Evolutionary conservation across 2,113 vertebrate genomes (phyloP), one percentile per base, ranked within the genome.

Genomic region (Percina caprodes): DNA sequence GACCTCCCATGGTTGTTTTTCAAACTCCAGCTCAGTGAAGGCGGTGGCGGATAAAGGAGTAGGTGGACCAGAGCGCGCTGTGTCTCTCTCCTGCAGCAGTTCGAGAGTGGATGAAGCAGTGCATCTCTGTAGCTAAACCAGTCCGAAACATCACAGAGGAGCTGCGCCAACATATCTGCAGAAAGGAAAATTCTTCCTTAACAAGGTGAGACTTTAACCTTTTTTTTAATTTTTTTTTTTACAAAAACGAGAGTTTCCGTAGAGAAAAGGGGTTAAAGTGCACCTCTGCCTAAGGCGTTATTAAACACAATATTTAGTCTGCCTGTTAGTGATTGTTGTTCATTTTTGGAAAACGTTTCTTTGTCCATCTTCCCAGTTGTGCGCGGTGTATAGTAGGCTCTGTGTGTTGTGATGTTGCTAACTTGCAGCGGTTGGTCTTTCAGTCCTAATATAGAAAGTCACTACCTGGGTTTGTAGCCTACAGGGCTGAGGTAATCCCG

Each of bases 401-500:
- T 49, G 19, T 70, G 39, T 84, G 80, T 89, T 82, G 51, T 81
- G 76, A 51, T 70, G 51, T 7, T 71, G 73, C 60, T 3, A 7
- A 11, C 39, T 48, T 58, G 71, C 52, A 58, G 55, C 59, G 74
- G 42, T 77, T 65, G 74, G 45, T 76, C 35, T 26, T 23, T 74
- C 61, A 24, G 16, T 69, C 86, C 70, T 26, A 12, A 78, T 59
- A 83, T 83, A 86, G 83, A 84, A 74, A 79, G 68, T 66, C 80
- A 69, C 71, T 77, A 65, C 78, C 59, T 83, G 79, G 26, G 52
- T 72, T 66, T 82, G 77, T 26, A 42, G 39, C 39, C 39, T 11
- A 21, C 67, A 79, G 83, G 74, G 77, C 42, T 59, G 67, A 54
- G 68, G 3, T 93, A 94, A 94, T 93, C 92, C 90, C 55, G 86